Evolutionary conservation across 2,888 invertebrate species (phyloP).

Genomic region (Chironomus riparius): DNA sequence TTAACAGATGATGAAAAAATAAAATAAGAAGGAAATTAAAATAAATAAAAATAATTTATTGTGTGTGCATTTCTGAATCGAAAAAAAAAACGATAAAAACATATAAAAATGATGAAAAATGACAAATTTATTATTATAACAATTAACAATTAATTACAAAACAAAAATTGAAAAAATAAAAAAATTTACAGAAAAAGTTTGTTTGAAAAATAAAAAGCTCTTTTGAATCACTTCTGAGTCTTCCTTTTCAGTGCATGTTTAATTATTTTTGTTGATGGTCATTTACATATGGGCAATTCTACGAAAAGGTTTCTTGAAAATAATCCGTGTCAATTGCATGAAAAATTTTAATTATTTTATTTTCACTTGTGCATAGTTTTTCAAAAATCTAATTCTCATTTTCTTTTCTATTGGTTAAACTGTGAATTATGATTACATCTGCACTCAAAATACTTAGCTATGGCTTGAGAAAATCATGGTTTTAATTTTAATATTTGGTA

Average conservation of each 20-base stretch:
- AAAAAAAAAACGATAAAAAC: background rate
- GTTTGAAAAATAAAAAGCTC: background rate
- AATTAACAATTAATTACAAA: constrained; percentile 9
- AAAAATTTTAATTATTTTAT: too few relatives aligned
- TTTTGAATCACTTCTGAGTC: background rate
- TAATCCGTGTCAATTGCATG: too few relatives aligned
- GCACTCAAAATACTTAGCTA: too few relatives aligned
- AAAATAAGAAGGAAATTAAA: constrained; percentile 17
- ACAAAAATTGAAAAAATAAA: constrained; percentile 18
- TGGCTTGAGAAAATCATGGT: too few relatives aligned
- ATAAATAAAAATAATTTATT: constrained; percentile 6
- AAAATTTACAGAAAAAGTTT: constrained; percentile 21
- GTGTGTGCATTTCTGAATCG: constrained; percentile 28
- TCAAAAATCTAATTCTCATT: too few relatives aligned
- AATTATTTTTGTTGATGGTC: too few relatives aligned
- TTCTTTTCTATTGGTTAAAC: too few relatives aligned
- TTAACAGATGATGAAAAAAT: constrained; percentile 24
- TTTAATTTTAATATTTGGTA: too few relatives aligned
- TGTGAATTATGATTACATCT: too few relatives aligned
- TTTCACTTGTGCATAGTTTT: too few relatives aligned
- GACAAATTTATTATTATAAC: constrained; percentile 23
- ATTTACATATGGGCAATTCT: too few relatives aligned
- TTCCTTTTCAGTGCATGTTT: background rate
- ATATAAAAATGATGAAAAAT: background rate
- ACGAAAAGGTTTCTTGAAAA: too few relatives aligned